Conservation (phyloP, 37 sponge, comb jelly and placozoan species). For the Eunapius fragilis region DNA sequence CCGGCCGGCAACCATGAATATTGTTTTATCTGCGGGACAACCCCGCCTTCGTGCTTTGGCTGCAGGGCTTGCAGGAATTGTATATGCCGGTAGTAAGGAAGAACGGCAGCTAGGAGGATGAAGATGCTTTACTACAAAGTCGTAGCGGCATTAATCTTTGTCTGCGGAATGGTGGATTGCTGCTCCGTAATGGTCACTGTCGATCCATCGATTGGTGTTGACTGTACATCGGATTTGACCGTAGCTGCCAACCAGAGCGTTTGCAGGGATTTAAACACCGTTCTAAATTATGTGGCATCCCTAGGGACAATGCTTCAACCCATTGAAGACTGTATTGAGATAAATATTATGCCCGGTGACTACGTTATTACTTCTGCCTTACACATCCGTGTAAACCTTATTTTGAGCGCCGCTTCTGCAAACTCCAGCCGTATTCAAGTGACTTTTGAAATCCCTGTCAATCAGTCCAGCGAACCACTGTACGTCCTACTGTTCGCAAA, state of each 20-base stretch:
- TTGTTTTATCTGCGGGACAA: no score
- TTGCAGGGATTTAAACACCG: neutral
- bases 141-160: neutral
- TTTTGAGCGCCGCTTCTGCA: neutral
- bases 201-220: neutral
- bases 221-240: neutral
- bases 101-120: neutral
- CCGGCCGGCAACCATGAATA: no score
- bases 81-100: no score
- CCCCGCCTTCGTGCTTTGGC: no score
- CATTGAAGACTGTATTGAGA: neutral
- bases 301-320: neutral
- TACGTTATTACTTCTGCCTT: neutral
- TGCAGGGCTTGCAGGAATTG: no score
- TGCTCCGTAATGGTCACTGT: neutral
- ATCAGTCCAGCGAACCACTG: neutral
- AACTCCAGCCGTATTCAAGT: neutral
- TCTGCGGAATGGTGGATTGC: neutral
- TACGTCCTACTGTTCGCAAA: conserved; percentile 6
- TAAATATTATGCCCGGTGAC: neutral
- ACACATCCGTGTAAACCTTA: neutral
- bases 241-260: neutral
- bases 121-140: neutral
- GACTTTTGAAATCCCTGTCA: neutral
- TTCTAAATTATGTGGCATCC: neutral